A percentile compares a stretch with the other conserved stretches of the same genome.
Evolutionary conservation across 2,113 vertebrate species (phyloP).

Genomic region (Pampusana beccarii): DNA sequence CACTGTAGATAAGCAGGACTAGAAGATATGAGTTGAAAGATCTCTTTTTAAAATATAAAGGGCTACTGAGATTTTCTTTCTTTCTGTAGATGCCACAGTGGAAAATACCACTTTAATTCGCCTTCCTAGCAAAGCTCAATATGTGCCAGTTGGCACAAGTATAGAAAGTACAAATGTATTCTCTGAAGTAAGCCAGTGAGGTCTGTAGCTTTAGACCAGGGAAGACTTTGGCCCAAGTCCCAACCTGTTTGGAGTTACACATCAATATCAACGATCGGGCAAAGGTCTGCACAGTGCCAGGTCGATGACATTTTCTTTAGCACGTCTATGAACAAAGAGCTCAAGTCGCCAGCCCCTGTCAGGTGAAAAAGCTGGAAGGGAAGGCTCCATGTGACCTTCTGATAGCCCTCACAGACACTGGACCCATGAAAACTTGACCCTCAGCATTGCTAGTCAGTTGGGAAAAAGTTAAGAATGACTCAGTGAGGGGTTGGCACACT

Average conservation of each 20-base stretch:
- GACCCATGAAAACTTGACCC: neutral
- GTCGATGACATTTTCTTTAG: neutral
- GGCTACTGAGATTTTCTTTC: neutral
- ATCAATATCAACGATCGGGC: neutral
- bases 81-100: neutral
- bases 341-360: neutral
- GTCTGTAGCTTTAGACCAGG: neutral
- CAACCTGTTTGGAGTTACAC: neutral
- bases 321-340: neutral
- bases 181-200: neutral
- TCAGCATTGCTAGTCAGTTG: neutral
- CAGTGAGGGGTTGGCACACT: neutral
- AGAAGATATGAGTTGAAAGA: neutral
- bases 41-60: neutral
- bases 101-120: neutral
- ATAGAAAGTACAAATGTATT: neutral
- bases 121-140: neutral
- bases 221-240: neutral
- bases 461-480: neutral
- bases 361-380: neutral
- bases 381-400: neutral
- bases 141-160: neutral
- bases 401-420: neutral
- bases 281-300: neutral
- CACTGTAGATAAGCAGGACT: neutral